Conservation (phyloP, 2,113 vertebrate species). For the Myotis brandtii region DNA sequence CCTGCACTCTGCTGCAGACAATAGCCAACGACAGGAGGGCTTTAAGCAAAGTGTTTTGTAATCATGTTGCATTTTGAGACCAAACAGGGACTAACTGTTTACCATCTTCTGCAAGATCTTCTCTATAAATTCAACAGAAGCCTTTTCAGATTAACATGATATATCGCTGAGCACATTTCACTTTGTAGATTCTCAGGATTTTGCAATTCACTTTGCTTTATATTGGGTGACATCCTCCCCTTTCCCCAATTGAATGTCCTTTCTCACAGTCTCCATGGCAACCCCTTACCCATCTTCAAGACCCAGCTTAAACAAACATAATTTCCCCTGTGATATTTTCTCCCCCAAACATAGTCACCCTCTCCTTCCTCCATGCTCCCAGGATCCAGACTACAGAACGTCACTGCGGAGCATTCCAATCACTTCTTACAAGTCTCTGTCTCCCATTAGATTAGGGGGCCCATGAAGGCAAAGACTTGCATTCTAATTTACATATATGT, state of each 20-base stretch:
- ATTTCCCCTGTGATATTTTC: neutral
- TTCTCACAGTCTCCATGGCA: neutral
- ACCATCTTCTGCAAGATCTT: neutral
- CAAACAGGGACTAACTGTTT: too few relatives aligned
- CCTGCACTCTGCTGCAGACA: neutral
- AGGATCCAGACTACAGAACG: neutral
- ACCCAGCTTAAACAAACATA: neutral
- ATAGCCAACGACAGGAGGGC: neutral
- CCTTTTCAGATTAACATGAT: neutral
- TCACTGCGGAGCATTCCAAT: neutral
- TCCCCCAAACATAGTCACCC: neutral
- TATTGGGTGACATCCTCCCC: neutral
- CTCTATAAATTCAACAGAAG: slow-evolving; percentile 21
- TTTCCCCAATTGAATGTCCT: neutral
- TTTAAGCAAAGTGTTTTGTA: neutral
- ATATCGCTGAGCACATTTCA: neutral
- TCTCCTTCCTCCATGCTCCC: neutral
- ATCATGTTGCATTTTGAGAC: neutral
- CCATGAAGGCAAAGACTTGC: neutral
- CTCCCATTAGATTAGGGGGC: neutral
- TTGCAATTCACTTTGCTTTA: neutral
- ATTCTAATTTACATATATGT: neutral
- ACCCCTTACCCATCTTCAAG: neutral
- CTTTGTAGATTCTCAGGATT: neutral
- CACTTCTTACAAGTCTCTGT: neutral